A percentile compares a stretch with the other conserved stretches of the same genome.
Conservation (phyloP, 2,113 vertebrate species). For the Cervus canadensis region DNA sequence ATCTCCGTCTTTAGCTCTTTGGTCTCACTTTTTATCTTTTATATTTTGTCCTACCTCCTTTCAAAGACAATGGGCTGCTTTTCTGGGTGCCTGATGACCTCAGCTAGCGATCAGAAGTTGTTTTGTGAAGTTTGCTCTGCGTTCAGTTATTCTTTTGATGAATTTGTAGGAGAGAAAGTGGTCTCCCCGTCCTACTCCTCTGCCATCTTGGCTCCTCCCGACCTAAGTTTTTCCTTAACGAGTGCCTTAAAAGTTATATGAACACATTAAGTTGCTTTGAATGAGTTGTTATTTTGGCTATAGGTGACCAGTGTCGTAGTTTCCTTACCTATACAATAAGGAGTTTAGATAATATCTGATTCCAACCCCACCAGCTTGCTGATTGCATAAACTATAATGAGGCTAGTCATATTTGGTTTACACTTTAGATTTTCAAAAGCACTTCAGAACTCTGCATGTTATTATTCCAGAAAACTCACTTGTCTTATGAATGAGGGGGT, state of each 20-base stretch:
- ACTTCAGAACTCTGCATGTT: neutral
- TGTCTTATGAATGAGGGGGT: neutral
- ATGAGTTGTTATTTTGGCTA: slow-evolving; percentile 1
- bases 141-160: too few relatives aligned
- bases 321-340: neutral
- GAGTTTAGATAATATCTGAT: neutral
- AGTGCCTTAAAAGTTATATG: neutral
- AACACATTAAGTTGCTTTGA: neutral
- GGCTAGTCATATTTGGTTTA: neutral
- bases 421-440: neutral
- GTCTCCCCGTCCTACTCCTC: too few relatives aligned
- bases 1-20: too few relatives aligned
- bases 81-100: too few relatives aligned
- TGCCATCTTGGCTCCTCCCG: too few relatives aligned
- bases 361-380: neutral
- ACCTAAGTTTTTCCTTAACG: neutral
- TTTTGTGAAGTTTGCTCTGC: too few relatives aligned
- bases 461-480: neutral
- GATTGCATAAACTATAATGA: neutral
- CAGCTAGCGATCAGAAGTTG: too few relatives aligned
- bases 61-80: too few relatives aligned
- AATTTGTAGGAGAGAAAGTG: too few relatives aligned
- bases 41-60: too few relatives aligned
- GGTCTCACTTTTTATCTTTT: too few relatives aligned
- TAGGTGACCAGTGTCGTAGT: neutral